A percentile compares a stretch with the other conserved stretches of the same genome.
Evolutionary conservation across 1,140 invertebrate species (phyloP).

Genomic region (Aphis gossypii): DNA sequence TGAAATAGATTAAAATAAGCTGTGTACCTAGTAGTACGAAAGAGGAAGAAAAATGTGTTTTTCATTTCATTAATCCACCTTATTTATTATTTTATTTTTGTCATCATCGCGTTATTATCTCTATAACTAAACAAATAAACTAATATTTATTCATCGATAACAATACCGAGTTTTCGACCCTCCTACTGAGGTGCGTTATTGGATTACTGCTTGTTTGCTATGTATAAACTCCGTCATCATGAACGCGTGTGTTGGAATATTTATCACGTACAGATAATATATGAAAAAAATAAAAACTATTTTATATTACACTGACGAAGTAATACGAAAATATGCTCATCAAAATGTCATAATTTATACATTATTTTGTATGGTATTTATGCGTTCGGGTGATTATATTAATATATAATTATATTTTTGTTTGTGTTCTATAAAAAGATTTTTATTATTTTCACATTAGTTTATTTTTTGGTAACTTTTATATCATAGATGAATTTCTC

Average conservation of each 20-base stretch:
- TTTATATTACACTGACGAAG: background rate
- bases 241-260: background rate
- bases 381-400: background rate
- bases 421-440: background rate
- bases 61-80: conserved; percentile 14
- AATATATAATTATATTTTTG: background rate
- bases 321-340: background rate
- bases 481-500: background rate
- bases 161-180: background rate
- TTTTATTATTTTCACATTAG: background rate
- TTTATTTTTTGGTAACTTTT: background rate
- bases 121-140: conserved; percentile 15
- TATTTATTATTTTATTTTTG: background rate
- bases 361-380: background rate
- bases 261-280: background rate
- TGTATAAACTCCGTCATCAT: background rate
- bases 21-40: background rate
- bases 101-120: conserved; percentile 60
- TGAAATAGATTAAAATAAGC: conserved; percentile 12
- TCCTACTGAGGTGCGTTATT: background rate
- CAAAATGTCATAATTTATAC: background rate
- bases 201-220: conserved; percentile 20
- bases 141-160: conserved; percentile 54
- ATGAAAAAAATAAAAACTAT: background rate
- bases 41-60: background rate